These are phyloP conservation scores for Allacma fusca DNA, from an alignment of 2,888 invertebrate genomes.

Conservation along the genomic window DNA sequence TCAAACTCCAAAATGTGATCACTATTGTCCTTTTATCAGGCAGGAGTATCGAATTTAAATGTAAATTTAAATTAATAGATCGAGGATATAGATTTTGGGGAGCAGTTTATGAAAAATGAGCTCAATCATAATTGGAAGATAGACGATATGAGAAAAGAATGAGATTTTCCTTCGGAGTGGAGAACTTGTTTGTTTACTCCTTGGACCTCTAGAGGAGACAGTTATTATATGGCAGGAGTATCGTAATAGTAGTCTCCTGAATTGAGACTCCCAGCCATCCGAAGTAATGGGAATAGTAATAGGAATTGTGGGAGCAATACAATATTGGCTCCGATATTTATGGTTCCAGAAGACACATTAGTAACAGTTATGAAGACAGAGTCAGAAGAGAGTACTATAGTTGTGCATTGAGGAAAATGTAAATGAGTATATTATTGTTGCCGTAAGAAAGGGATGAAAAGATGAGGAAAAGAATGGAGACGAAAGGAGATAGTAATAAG, in stretches of 20 bases:
- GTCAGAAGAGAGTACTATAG: neutral
- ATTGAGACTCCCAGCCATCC: neutral
- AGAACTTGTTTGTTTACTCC: neutral
- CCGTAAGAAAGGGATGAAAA: constrained; percentile 9
- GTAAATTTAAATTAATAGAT: too few species aligned
- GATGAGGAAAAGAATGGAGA: constrained; percentile 20
- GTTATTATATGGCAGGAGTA: neutral
- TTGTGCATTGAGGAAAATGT: constrained; percentile 11
- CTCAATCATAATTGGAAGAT: constrained; percentile 37
- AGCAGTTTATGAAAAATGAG: constrained; percentile 44
- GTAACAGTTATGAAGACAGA: neutral
- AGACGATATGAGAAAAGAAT: constrained; percentile 20
- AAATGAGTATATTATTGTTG: constrained; percentile 17
- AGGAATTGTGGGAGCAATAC: neutral
- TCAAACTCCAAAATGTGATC: too few species aligned
- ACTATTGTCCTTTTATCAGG: too few species aligned
- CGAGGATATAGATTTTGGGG: too few species aligned
- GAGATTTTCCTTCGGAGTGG: neutral
- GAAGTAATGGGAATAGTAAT: neutral
- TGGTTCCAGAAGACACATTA: neutral
- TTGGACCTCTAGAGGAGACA: neutral
- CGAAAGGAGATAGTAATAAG: constrained; percentile 18
- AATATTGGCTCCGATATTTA: neutral
- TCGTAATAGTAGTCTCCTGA: neutral
- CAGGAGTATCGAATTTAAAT: neutral